Base-by-base conservation (phyloP, 2,888 invertebrate genomes). In the Apomyelois bistriatella region DNA sequence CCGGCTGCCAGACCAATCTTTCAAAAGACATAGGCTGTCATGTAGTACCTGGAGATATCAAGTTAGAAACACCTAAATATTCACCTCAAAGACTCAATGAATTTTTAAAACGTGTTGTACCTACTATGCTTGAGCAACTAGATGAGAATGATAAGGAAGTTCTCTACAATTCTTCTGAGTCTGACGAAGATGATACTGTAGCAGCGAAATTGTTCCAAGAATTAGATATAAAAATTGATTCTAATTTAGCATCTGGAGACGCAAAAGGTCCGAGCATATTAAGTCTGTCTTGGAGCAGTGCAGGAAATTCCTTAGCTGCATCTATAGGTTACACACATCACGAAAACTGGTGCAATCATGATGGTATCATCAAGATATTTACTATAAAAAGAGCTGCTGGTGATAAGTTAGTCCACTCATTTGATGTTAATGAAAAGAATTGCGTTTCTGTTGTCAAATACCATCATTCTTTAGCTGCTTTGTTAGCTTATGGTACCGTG, bases 381-480 rank as follows among this genome's bases (percentile, higher is more conserved):
- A 83, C 79, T 0, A 53, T 75, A 0, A 85, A 82, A 57, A 65
- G 77, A 1, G 85, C 72, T 72, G 92, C 84, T 92, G 92, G 73
- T 92, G 92, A 82, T 32, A 72, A 72, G 1, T 71, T 87, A 3
- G 72, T 76, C 0, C 77, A 79, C 36, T 56, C 65, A 0, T 53
- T 81, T 3, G 86, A 88, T 47, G 68, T 89, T 0, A 66, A 74
- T 0, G 85, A 88, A 48, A 85, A 85, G 54, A 82, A 77, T 28
- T 90, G 89, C 47, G 73, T 90, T 0, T 74, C 82, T 0, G 80
- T 72, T 0, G 53, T 90, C 0, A 73, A 75, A 36, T 87, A 83
- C 49, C 86, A 88, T 30, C 85, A 84, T 0, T 65, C 74, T 0
- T 66, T 82, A 0, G 64, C 84, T 0, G 85, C 83, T 0, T 50